A percentile compares a stretch with the other conserved stretches of the same genome.
Conservation (phyloP, 2,113 vertebrate species). For the Larimichthys crocea region DNA sequence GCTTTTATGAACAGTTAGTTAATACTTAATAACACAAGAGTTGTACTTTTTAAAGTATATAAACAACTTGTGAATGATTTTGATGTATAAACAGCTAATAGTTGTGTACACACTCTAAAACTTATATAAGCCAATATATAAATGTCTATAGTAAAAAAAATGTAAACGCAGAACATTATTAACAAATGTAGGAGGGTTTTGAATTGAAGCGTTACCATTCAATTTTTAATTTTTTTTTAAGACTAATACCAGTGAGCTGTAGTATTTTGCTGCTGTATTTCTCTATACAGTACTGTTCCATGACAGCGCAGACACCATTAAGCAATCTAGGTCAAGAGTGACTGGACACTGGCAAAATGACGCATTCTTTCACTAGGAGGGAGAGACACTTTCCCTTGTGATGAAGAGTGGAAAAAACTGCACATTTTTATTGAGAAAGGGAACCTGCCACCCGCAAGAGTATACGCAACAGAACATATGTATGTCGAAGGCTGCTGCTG, state of each 20-base stretch:
- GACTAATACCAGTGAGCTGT: not conserved
- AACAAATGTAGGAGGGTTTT: not conserved
- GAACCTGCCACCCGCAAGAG: slow-evolving; percentile 4
- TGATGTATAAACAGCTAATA: not conserved
- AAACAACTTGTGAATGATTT: not conserved
- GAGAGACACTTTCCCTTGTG: slow-evolving; percentile 43
- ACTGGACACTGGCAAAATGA: slow-evolving; percentile 1
- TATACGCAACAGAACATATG: not conserved
- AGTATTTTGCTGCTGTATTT: not conserved
- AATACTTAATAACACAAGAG: too few species aligned
- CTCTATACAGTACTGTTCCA: not conserved
- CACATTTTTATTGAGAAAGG: slow-evolving; percentile 19
- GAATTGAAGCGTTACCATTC: not conserved
- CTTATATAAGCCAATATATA: not conserved
- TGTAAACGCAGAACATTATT: too few species aligned
- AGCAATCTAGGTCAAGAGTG: not conserved
- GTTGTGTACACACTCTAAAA: too few species aligned
- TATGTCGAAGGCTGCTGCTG: slow-evolving; percentile 9
- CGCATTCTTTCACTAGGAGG: slow-evolving; percentile 10
- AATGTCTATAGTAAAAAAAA: not conserved
- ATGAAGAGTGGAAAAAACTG: slow-evolving; percentile 24
- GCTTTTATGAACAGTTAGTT: too few species aligned
- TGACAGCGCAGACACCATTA: not conserved
- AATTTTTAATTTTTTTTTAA: not conserved
- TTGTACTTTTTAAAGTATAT: not conserved